These are phyloP conservation scores for Odontothrips loti DNA, from an alignment of 2,888 invertebrate genomes.

Conservation along the genomic window DNA sequence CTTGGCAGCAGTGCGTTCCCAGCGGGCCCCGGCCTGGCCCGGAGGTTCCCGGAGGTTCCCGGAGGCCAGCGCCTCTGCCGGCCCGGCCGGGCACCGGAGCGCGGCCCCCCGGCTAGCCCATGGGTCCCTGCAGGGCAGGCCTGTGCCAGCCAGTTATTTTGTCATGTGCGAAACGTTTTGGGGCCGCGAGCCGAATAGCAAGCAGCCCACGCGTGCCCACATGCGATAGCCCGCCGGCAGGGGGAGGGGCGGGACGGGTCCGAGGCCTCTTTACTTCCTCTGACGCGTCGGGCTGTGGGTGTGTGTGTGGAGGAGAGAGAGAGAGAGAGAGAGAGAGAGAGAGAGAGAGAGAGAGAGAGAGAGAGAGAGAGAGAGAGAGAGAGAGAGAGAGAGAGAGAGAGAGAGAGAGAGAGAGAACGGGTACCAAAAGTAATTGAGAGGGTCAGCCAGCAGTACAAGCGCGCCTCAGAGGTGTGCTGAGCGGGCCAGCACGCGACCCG, in stretches of 20 bases:
- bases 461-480: no score
- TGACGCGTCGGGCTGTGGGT: not conserved
- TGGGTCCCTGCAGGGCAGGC: not conserved
- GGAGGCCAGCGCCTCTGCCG: not conserved
- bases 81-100: no score
- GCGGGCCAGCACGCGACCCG: no score
- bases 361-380: no score
- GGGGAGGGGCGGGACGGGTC: no score
- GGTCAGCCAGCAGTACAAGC: no score
- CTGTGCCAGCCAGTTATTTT: conserved; percentile 20
- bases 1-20: not conserved
- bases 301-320: not conserved
- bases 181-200: conserved; percentile 14
- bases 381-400: no score
- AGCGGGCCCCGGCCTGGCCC: not conserved
- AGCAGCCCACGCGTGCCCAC: not conserved
- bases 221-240: not conserved
- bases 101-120: no score
- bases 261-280: no score
- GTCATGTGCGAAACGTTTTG: conserved; percentile 26
- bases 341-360: not conserved
- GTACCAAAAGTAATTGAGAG: no score
- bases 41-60: not conserved
- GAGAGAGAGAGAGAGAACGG: no score
- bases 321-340: not conserved